phyloP scores from a whole-genome alignment of 2,113 vertebrate species.

The Climacteris rufus region DNA sequence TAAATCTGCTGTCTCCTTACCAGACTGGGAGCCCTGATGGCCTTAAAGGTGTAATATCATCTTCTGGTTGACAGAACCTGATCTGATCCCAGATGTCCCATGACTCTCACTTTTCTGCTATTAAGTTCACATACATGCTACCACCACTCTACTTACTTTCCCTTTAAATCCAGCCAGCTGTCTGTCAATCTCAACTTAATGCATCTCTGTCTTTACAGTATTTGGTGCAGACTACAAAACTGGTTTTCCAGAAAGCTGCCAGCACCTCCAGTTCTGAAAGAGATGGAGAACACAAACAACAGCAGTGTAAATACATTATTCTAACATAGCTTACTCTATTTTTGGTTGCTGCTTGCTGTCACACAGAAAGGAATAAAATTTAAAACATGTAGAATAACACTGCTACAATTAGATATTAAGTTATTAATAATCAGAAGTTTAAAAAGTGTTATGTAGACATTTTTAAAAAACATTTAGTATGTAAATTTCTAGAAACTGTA shows the following conservation, averaged over 20 bases:
- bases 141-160: neutral
- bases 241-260: neutral
- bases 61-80: conserved; percentile 15
- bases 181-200: conserved; percentile 26
- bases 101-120: conserved; percentile 25
- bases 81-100: conserved; percentile 25
- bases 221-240: neutral
- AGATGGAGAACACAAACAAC: neutral
- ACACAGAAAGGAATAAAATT: conserved; percentile 24
- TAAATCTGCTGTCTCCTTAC: neutral
- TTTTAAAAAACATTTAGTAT: neutral
- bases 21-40: neutral
- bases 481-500: neutral
- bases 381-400: neutral
- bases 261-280: neutral
- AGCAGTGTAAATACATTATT: neutral
- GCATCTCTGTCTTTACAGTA: neutral
- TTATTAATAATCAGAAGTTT: neutral
- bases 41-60: neutral
- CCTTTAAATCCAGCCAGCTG: neutral
- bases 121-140: conserved; percentile 27
- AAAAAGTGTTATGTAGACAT: neutral
- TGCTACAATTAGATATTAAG: neutral
- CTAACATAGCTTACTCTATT: neutral
- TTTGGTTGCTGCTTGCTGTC: neutral